These are phyloP conservation scores for Ametastegia equiseti DNA, from an alignment of 2,888 invertebrate genomes.

Conservation along the genomic window DNA sequence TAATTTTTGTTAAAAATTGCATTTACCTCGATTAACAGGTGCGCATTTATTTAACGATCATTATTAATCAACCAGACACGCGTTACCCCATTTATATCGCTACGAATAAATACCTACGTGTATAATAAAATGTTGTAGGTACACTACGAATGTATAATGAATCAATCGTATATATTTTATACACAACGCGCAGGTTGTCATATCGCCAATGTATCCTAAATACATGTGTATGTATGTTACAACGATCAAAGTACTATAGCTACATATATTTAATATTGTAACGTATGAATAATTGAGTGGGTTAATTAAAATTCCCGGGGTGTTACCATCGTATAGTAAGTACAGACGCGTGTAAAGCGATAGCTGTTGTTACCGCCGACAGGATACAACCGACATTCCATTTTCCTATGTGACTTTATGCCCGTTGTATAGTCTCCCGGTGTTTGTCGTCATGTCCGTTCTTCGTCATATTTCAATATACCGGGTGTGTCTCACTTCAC, in stretches of 20 bases:
- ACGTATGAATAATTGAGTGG: conserved; percentile 27
- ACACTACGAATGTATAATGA: not conserved
- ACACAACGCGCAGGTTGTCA: not conserved
- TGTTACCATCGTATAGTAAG: conserved; percentile 46
- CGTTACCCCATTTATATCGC: no score
- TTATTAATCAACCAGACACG: not conserved
- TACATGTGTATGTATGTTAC: conserved; percentile 28
- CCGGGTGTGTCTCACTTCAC: conserved; percentile 62
- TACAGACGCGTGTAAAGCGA: conserved; percentile 61
- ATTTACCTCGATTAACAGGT: no score
- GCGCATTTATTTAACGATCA: not conserved
- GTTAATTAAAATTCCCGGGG: conserved; percentile 65
- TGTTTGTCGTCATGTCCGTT: conserved; percentile 38
- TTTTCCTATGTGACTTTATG: conserved; percentile 46
- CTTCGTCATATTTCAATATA: conserved; percentile 55
- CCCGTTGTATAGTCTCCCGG: no score
- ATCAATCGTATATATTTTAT: not conserved
- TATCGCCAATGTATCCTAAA: not conserved
- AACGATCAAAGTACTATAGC: not conserved
- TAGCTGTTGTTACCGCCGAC: conserved; percentile 52
- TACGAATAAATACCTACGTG: not conserved
- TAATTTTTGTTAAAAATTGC: not conserved
- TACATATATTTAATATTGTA: conserved; percentile 30
- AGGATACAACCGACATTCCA: conserved; percentile 68
- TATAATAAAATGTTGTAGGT: not conserved